These are phyloP conservation scores for Sphaerophoria rueppellii DNA, from an alignment of 2,888 invertebrate species.

Conservation along the genomic window DNA sequence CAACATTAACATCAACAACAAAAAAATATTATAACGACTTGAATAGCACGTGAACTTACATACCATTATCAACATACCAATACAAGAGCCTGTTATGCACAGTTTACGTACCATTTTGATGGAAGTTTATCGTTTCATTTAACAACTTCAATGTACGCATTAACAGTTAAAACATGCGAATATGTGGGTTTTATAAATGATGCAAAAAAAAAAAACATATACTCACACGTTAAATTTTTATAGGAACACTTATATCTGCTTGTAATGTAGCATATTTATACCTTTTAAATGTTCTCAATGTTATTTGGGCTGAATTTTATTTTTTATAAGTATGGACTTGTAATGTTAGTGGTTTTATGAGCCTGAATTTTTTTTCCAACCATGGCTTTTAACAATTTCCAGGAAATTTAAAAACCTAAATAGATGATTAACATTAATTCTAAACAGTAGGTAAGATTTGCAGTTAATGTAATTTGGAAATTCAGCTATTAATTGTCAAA, in stretches of 20 bases:
- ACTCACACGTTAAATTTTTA: conserved; percentile 20
- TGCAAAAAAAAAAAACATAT: neutral
- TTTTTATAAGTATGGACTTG: conserved; percentile 27
- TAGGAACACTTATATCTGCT: neutral
- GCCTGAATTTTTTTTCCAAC: too few species aligned
- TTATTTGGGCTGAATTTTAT: conserved; percentile 4
- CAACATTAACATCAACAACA: conserved; percentile 12
- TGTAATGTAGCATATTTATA: neutral
- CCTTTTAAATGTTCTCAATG: neutral
- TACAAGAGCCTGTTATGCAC: conserved; percentile 37
- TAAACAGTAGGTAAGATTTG: too few species aligned
- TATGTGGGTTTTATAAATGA: neutral
- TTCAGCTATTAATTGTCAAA: too few species aligned
- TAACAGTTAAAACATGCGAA: conserved; percentile 37
- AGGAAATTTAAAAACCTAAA: too few species aligned
- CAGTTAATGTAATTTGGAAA: too few species aligned
- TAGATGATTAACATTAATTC: too few species aligned
- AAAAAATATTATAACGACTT: conserved; percentile 36
- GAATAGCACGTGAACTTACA: conserved; percentile 58
- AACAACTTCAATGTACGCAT: conserved; percentile 41
- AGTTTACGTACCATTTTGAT: conserved; percentile 51
- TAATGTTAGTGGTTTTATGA: conserved; percentile 44
- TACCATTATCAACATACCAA: neutral
- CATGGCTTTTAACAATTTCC: too few species aligned
- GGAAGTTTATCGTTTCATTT: conserved; percentile 65